phyloP scores from a whole-genome alignment of 2,113 vertebrate genomes.

The Nesoenas mayeri region DNA sequence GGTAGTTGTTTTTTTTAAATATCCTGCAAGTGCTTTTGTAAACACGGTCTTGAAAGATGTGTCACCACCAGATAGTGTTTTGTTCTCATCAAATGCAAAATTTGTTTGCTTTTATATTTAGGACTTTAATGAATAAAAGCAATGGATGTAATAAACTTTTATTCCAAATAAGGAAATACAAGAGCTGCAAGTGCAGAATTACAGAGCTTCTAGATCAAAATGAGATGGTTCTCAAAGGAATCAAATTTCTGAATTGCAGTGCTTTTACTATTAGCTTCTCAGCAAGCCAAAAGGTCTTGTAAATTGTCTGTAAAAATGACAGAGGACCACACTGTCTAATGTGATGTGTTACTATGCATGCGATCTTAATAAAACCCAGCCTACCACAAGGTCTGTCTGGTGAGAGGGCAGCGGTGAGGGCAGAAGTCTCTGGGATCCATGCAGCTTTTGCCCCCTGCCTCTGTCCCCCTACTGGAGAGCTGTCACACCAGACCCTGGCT shows the following conservation, averaged over 20 bases:
- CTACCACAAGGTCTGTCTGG: rapidly evolving
- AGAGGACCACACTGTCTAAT: background rate
- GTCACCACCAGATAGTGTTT: background rate
- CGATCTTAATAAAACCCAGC: background rate
- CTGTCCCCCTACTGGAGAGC: background rate
- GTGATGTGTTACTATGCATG: rapidly evolving
- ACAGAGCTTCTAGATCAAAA: background rate
- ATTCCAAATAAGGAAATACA: background rate
- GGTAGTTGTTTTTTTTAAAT: background rate
- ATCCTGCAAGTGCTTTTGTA: background rate
- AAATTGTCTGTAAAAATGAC: background rate
- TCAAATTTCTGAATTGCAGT: background rate
- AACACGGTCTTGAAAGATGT: background rate
- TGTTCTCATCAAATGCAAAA: background rate
- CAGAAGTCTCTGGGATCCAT: background rate
- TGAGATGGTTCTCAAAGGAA: background rate
- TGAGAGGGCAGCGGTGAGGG: background rate
- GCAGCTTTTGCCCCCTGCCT: background rate
- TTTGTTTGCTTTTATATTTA: background rate
- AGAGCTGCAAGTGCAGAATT: background rate
- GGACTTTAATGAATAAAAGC: background rate
- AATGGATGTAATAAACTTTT: background rate
- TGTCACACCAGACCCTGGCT: background rate
- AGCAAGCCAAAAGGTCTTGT: background rate
- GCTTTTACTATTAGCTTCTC: background rate